Percentiles rank a stretch among this genome's conserved stretches.
These are phyloP conservation scores for Phalloptychus januarius DNA, from an alignment of 2,797 vertebrate species.

Conservation along the genomic window DNA sequence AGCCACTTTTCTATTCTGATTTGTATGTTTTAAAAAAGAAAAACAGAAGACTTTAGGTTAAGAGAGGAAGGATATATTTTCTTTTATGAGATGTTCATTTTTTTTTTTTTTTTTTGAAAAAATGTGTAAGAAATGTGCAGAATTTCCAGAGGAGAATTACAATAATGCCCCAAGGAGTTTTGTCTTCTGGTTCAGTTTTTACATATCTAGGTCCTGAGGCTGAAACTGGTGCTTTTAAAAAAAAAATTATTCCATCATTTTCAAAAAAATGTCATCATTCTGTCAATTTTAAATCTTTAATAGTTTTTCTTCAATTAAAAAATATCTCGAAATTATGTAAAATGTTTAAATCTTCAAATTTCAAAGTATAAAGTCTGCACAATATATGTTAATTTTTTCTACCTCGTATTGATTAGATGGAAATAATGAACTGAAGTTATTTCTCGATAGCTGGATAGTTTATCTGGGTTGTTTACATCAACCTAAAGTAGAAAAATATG, in stretches of 20 bases:
- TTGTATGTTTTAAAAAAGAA: no score
- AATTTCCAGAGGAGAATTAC: neutral
- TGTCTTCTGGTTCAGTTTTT: neutral
- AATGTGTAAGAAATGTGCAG: neutral
- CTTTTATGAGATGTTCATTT: no score
- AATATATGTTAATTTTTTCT: no score
- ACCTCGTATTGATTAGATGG: no score
- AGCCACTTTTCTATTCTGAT: no score
- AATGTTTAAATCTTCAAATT: neutral
- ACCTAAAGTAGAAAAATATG: no score
- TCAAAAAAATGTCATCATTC: neutral
- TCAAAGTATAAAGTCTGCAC: neutral
- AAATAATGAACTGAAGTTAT: no score
- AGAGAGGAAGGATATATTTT: no score
- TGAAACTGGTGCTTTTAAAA: neutral
- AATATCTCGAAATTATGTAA: neutral
- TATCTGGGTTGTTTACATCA: no score
- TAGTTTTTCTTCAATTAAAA: neutral
- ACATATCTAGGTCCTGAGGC: neutral
- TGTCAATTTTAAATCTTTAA: neutral
- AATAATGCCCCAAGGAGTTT: neutral
- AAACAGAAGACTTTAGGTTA: no score
- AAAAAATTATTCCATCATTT: neutral
- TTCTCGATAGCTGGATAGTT: no score
- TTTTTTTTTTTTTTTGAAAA: no score